A percentile compares a stretch with the other conserved stretches of the same genome.
phyloP scores from a whole-genome alignment of 1,140 invertebrate species.

The Cydia strobilella region DNA sequence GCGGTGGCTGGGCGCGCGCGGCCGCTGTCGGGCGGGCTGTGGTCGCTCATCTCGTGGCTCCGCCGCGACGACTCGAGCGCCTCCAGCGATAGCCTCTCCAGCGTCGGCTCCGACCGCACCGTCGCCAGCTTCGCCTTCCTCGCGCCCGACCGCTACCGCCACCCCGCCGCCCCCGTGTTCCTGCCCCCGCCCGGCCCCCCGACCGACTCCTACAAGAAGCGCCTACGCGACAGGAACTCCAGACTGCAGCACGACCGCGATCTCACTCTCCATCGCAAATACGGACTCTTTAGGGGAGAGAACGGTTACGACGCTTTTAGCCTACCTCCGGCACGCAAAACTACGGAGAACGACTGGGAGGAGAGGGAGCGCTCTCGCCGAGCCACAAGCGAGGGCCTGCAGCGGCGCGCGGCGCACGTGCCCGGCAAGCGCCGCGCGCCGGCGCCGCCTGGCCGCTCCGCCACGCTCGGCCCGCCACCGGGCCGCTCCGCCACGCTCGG shows the following conservation, averaged over 20 bases:
- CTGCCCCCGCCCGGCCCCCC: slow-evolving; percentile 78
- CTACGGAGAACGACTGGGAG: slow-evolving; percentile 53
- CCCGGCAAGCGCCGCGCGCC: slow-evolving; percentile 80
- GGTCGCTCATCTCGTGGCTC: slow-evolving; percentile 70
- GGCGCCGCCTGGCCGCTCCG: slow-evolving; percentile 7
- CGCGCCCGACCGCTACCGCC: slow-evolving; percentile 75
- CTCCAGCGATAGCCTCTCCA: slow-evolving; percentile 69
- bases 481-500: slow-evolving; percentile 30
- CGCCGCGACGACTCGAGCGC: slow-evolving; percentile 58
- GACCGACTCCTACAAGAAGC: slow-evolving; percentile 82
- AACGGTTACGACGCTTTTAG: slow-evolving; percentile 80
- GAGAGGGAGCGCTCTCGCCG: slow-evolving; percentile 72
- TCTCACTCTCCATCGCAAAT: slow-evolving; percentile 83
- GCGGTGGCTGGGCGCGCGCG: slow-evolving; percentile 60
- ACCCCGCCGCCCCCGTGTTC: slow-evolving; percentile 59
- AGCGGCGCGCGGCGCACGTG: slow-evolving; percentile 82
- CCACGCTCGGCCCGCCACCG: slow-evolving; percentile 37
- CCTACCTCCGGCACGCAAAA: slow-evolving; percentile 74
- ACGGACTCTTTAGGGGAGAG: slow-evolving; percentile 81
- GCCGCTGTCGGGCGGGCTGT: slow-evolving; percentile 65
- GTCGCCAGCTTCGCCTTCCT: slow-evolving; percentile 87
- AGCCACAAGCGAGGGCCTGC: slow-evolving; percentile 80
- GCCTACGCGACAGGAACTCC: slow-evolving; percentile 82
- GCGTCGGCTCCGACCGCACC: slow-evolving; percentile 84
- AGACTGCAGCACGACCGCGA: slow-evolving; percentile 80